phyloP scores from a whole-genome alignment of 92 coral and sea anemone species.

The Palythoa grandis region DNA sequence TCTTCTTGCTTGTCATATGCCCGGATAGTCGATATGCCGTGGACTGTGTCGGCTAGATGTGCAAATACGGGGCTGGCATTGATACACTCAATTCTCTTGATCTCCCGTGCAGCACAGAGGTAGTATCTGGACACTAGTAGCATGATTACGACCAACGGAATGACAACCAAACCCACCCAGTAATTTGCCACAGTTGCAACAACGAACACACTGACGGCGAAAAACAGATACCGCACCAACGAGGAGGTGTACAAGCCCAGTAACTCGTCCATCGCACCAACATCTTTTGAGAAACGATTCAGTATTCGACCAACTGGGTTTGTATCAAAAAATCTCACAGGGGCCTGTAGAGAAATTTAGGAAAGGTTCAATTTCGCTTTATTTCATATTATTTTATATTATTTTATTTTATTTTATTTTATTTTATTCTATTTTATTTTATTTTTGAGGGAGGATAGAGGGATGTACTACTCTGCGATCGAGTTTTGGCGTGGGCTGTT shows the following conservation, averaged over 20 bases:
- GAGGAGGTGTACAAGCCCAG: neutral
- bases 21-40: constrained; percentile 35
- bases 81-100: constrained; percentile 24
- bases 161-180: constrained; percentile 17
- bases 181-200: constrained; percentile 29
- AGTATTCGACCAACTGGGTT: constrained; percentile 29
- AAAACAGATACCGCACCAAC: constrained; percentile 8
- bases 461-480: too few species aligned
- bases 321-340: constrained; percentile 30
- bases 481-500: too few species aligned
- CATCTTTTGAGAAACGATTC: constrained; percentile 38
- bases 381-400: too few species aligned
- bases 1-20: constrained; percentile 20
- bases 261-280: constrained; percentile 32
- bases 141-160: constrained; percentile 3
- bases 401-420: too few species aligned
- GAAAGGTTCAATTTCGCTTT: neutral
- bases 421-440: too few species aligned
- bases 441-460: too few species aligned
- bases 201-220: constrained; percentile 19
- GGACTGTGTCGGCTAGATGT: constrained; percentile 29
- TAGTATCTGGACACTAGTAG: neutral
- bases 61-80: constrained; percentile 36
- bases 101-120: constrained; percentile 10
- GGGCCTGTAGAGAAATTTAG: neutral